These are phyloP conservation scores for Diaprepes abbreviatus DNA, from an alignment of 2,888 invertebrate species.

Conservation along the genomic window DNA sequence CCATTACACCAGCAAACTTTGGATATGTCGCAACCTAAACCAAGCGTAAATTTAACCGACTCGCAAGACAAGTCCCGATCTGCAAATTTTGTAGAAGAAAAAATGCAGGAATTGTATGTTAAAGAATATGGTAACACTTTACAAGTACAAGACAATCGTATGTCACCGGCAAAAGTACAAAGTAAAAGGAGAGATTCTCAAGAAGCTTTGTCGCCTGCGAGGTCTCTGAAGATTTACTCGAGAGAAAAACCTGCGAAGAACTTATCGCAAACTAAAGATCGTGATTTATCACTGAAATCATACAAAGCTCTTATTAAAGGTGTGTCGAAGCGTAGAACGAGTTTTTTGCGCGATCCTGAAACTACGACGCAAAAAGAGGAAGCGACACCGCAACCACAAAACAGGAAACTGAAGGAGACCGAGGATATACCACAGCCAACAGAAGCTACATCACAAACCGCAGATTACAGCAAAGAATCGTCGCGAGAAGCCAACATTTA, in stretches of 20 bases:
- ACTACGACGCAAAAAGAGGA: not conserved
- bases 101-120: not conserved
- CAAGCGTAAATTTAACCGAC: too few relatives aligned
- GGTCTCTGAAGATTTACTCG: not conserved
- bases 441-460: not conserved
- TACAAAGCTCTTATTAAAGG: constrained; percentile 7
- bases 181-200: not conserved
- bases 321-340: not conserved
- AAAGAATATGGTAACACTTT: not conserved
- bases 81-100: not conserved
- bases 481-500: not conserved
- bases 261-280: not conserved
- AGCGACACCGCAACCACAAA: not conserved
- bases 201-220: not conserved
- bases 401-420: not conserved
- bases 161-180: not conserved
- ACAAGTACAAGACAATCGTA: not conserved
- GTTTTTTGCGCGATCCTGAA: not conserved
- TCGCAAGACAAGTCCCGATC: not conserved
- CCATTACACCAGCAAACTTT: not conserved
- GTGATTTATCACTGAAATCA: not conserved
- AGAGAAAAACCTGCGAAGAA: not conserved
- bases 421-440: not conserved
- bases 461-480: not conserved
- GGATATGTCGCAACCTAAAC: not conserved